These are phyloP conservation scores for Lutjanus argentimaculatus DNA, from an alignment of 2,797 vertebrate genomes.

Conservation along the genomic window DNA sequence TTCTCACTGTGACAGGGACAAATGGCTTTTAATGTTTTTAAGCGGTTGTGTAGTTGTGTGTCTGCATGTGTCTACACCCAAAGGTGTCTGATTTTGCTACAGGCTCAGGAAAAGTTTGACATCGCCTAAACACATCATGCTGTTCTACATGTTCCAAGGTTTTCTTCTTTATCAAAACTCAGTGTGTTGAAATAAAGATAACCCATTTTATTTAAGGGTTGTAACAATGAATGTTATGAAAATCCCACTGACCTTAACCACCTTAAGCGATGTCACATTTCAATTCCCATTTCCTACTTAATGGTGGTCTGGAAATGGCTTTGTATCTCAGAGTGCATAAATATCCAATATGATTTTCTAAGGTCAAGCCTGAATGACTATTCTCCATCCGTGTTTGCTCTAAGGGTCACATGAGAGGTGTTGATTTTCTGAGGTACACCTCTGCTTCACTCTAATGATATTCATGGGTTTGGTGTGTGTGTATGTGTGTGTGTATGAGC, in stretches of 20 bases:
- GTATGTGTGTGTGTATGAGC: constrained; percentile 24
- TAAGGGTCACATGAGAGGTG: constrained; percentile 58
- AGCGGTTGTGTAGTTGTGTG: not conserved
- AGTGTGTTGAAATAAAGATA: not conserved
- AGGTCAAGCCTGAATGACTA: constrained; percentile 62
- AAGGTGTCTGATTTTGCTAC: not conserved
- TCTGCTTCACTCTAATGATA: constrained; percentile 71
- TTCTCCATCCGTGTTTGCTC: constrained; percentile 52
- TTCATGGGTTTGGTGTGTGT: constrained; percentile 62
- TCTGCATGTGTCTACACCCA: not conserved
- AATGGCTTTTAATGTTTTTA: not conserved
- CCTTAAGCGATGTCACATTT: constrained; percentile 49
- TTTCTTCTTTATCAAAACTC: constrained; percentile 11
- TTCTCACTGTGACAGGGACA: not conserved
- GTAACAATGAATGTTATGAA: constrained; percentile 27
- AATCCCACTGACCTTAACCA: constrained; percentile 50
- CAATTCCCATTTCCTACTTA: constrained; percentile 54
- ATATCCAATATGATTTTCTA: constrained; percentile 64
- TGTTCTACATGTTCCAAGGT: not conserved
- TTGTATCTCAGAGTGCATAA: constrained; percentile 52
- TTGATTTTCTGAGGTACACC: constrained; percentile 58
- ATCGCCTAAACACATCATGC: not conserved
- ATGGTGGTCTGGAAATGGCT: constrained; percentile 52
- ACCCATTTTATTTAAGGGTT: constrained; percentile 27
- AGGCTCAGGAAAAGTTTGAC: not conserved